Evolutionary conservation across 1,140 invertebrate genomes (phyloP), one percentile per base, ranked within the genome.

Genomic region (Drepana arcuata): DNA sequence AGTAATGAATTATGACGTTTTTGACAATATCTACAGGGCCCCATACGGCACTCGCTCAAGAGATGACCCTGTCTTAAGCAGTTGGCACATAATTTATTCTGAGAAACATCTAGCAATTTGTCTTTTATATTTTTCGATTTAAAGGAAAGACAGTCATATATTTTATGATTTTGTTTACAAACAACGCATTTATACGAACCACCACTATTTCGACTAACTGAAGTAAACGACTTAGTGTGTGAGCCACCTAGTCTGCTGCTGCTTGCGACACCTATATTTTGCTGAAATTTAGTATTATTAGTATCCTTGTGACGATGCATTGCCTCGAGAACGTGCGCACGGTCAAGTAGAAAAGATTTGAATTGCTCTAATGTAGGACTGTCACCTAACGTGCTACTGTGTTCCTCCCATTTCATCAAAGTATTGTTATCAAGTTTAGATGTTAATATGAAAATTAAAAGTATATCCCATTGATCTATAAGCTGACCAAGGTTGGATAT

Each of bases 111-210:
- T 16, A 28, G 12, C 14, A 46, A 23, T 44, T 26, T 43, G n/a
- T 56, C 48, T 6, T 52, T 26, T 26, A 48, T 34, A 15, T 14
- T 16, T 31, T 52, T 55, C 5, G 45, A 31, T 33, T 55, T 55
- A 34, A 60, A 60, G 6, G 12, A 25, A 11, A 42, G 25, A 25
- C 48, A 55, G 15, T 60, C 52, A 40, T 50, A 59, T 23, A 51
- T 53, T 14, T 18, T 41, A 35, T 53, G 53, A 30, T 37, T 25
- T 14, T 29, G 10, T 14, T 45, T 43, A 30, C 42, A 47, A 27
- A 56, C 37, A 14, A 61, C 41, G 15, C 47, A 51, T 18, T n/a
- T n/a, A n/a, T n/a, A n/a, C n/a, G n/a, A n/a, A n/a, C n/a, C n/a
- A n/a, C n/a, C n/a, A n/a, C n/a, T n/a, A 33, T 43, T 48, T 7